phyloP scores from a whole-genome alignment of 2,888 invertebrate species.

The Ochropleura plecta region DNA sequence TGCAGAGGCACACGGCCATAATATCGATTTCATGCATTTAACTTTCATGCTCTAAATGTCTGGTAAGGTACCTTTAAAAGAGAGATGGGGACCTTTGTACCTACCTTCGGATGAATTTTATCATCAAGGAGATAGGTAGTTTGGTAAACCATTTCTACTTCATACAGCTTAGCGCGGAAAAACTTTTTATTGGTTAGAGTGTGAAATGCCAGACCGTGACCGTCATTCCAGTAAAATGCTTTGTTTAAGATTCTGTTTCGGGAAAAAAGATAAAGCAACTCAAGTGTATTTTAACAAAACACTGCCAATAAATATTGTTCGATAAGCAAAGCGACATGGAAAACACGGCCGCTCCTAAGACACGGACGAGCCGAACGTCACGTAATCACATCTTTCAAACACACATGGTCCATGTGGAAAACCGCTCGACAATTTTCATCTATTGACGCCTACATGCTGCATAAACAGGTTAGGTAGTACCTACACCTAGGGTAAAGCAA shows the following conservation, averaged over 20 bases:
- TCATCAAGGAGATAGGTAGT: not conserved
- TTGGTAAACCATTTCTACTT: not conserved
- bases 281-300: not conserved
- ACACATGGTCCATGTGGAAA: constrained; percentile 8
- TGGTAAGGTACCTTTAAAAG: not conserved
- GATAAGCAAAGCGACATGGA: constrained; percentile 16
- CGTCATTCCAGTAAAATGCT: not conserved
- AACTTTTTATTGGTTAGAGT: constrained; percentile 3
- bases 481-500: too few relatives aligned
- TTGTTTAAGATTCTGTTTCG: not conserved
- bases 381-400: constrained; percentile 22
- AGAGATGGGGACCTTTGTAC: not conserved
- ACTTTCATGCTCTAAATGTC: not conserved
- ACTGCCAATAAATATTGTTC: constrained; percentile 23
- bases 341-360: constrained; percentile 5
- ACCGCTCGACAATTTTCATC: not conserved
- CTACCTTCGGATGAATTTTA: not conserved
- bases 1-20: not conserved
- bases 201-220: not conserved
- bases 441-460: not conserved
- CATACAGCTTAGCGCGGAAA: not conserved
- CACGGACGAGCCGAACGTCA: constrained; percentile 32
- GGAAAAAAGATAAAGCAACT: not conserved
- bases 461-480: not conserved
- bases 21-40: not conserved